These are phyloP conservation scores for Aphelinus atriplicis DNA, from an alignment of 1,140 invertebrate genomes.

Conservation along the genomic window DNA sequence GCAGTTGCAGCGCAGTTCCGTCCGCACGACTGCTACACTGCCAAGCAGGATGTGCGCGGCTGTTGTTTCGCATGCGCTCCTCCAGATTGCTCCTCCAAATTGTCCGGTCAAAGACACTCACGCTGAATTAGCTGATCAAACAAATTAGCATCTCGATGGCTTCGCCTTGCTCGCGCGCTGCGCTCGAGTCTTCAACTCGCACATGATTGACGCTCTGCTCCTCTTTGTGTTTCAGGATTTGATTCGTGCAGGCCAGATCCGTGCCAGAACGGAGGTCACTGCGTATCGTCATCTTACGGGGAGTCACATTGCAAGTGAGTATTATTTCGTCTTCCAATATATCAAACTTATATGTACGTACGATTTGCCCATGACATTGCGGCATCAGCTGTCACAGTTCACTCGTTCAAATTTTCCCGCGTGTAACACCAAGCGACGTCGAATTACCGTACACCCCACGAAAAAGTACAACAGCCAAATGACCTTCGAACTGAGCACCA, in stretches of 20 bases:
- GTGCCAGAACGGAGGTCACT: constrained; percentile 83
- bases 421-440: too few species aligned
- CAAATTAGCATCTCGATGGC: constrained; percentile 37
- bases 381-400: too few species aligned
- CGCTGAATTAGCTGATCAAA: not conserved
- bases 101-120: constrained; percentile 40
- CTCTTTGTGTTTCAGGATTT: constrained; percentile 75
- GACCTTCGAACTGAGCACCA: too few species aligned
- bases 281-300: constrained; percentile 75
- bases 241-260: constrained; percentile 87
- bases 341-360: too few species aligned
- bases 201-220: not conserved
- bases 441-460: too few species aligned
- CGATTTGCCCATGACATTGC: too few species aligned
- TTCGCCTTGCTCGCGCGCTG: constrained; percentile 17
- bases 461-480: too few species aligned
- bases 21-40: constrained; percentile 41
- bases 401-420: too few species aligned
- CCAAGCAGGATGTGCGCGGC: constrained; percentile 48
- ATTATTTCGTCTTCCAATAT: not conserved
- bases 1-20: constrained; percentile 44
- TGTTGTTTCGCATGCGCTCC: constrained; percentile 38
- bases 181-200: too few species aligned
- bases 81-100: constrained; percentile 43
- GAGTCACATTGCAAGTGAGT: constrained; percentile 91